phyloP scores from a whole-genome alignment of 2,888 invertebrate species.

The Ceraclea dissimilis region DNA sequence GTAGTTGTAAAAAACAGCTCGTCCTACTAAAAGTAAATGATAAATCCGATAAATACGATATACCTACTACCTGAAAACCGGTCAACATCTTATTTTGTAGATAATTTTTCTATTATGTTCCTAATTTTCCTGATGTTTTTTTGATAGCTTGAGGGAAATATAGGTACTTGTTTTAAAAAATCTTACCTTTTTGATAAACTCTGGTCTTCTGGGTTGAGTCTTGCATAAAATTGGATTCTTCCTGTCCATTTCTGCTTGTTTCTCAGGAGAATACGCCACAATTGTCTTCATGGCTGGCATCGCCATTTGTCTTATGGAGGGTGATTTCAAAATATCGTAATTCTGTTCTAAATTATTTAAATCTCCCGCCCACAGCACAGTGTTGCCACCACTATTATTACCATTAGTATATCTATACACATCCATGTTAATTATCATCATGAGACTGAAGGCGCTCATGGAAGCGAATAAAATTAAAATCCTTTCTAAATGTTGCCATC shows the following conservation, averaged over 20 bases:
- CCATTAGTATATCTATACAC: constrained; percentile 10
- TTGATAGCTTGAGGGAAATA: no score
- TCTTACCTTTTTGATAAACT: background rate
- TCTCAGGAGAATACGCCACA: constrained; percentile 53
- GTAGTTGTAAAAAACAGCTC: no score
- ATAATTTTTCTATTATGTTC: no score
- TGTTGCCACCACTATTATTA: constrained; percentile 11
- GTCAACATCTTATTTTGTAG: no score
- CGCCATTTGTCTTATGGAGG: constrained; percentile 20
- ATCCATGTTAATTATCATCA: constrained; percentile 24
- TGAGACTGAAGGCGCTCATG: constrained; percentile 23
- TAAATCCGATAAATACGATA: no score
- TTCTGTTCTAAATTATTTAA: constrained; percentile 9
- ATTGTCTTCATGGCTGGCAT: constrained; percentile 49
- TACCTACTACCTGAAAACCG: no score
- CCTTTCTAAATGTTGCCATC: constrained; percentile 21
- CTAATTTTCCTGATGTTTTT: no score
- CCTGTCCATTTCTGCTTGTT: constrained; percentile 45
- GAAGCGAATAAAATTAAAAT: constrained; percentile 20
- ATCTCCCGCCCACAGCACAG: constrained; percentile 9
- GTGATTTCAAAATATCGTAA: background rate
- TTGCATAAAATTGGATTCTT: constrained; percentile 42
- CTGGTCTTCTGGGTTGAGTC: constrained; percentile 32
- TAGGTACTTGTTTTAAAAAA: no score
- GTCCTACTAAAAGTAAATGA: no score